Evolutionary conservation across 2,797 vertebrate species (phyloP), one percentile per base, ranked within the genome.

Genomic region (Eptatretus atami): DNA sequence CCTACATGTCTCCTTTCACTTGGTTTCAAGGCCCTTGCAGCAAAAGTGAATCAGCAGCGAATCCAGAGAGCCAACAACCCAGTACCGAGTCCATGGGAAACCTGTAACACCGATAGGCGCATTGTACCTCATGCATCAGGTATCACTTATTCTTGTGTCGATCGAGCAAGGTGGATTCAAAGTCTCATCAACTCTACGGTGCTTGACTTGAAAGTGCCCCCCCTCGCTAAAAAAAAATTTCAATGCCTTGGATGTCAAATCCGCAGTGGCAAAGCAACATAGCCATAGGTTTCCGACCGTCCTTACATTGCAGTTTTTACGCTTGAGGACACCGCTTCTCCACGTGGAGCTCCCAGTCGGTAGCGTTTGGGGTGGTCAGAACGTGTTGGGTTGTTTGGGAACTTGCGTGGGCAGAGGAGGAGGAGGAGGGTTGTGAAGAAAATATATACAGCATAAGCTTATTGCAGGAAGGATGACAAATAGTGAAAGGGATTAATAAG

Each of bases 21-120:
- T 65, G 85, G 83, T 72, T 86, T 75, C 71, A 95, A 76, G 44
- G 87, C 80, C 75, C 92, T 95, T 19, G 84, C 82, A 67, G 81
- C 80, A 0, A 81, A 95, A n/a, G 70, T 88, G 93, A 3, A 82
- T 78, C 65, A 95, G 80, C 14, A 80, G 83, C 64, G 85, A 81
- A n/a, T 67, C 82, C 84, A 63, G 84, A 82, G 65, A 95, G 78
- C 12, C n/a, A n/a, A 72, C 76, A 69, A 94, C 83, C 88, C 88
- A 95, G 69, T 86, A 95, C 63, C 87, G 80, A 63, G 80, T 88
- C 88, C 88, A 95, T 0, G 86, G 86, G 88, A 80, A 64, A 95
- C 75, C 86, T 93, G 67, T 52, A 69, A 64, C 65, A 67, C 67
- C 19, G 11, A 15, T 1, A 1, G 8, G 13, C 64, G 9, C 54